phyloP scores from a whole-genome alignment of 2,113 vertebrate species.

The Cacatua alba region DNA sequence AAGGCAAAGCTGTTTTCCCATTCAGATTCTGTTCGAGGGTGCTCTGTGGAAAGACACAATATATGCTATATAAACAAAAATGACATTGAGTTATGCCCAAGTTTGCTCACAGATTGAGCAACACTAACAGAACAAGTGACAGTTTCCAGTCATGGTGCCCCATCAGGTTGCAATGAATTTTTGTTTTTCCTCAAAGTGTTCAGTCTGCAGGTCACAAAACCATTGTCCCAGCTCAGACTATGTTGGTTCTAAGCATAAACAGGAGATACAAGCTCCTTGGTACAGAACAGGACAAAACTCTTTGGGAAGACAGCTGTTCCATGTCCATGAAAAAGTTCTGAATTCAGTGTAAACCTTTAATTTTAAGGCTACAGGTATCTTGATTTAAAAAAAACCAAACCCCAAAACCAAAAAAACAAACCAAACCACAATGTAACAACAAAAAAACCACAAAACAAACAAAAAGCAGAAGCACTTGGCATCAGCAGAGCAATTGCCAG shows the following conservation, averaged over 20 bases:
- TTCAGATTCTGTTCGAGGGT: slow-evolving; percentile 95
- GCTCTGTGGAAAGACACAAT: slow-evolving; percentile 77
- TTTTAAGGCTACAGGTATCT: not conserved
- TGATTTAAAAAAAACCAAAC: not conserved
- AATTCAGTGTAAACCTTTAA: not conserved
- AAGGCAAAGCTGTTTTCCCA: slow-evolving; percentile 99
- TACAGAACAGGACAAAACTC: not conserved
- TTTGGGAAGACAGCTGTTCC: not conserved
- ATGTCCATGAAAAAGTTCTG: not conserved
- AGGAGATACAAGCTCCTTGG: not conserved
- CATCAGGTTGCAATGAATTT: not conserved
- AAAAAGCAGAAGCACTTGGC: not conserved
- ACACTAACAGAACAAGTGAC: not conserved
- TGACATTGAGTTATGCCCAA: not conserved
- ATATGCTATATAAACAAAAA: not conserved
- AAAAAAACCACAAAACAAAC: not conserved
- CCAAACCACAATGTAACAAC: not conserved
- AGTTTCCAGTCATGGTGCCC: not conserved
- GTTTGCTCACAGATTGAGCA: not conserved
- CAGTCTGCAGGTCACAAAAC: not conserved
- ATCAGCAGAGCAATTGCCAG: not conserved
- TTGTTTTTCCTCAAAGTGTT: not conserved
- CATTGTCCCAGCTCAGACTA: not conserved
- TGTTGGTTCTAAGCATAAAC: not conserved
- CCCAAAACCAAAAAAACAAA: not conserved